Base-by-base conservation (phyloP, 2,888 invertebrate genomes). In the Melipona beecheii region DNA sequence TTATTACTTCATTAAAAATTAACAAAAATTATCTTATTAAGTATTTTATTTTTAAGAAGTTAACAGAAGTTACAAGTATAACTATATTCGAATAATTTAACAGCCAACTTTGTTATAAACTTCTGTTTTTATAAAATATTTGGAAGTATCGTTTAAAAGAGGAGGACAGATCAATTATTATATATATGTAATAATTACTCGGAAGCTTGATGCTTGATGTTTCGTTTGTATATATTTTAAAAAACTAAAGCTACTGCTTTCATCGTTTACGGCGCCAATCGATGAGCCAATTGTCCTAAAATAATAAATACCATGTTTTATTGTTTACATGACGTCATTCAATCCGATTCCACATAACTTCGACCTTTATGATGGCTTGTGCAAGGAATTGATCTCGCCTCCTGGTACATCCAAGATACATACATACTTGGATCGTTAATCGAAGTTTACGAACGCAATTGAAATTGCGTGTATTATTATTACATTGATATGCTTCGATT, bases 321-420 rank as follows among this genome's bases (percentile, higher is more conserved):
- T 77, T 81, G 71, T 81, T 77, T 77, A 77, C 68, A 60, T 64
- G 81, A 43, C 77, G 68, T 77, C 77, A 77, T 77, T 73, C 71
- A 65, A 68, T 81, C 54, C 76, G 62, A 66, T 76, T 56, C 19
- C 24, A 27, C 36, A 72, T 69, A 13, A 62, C n/a, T 81, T 66
- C 75, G 52, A 80, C 75, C 70, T 80, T 81, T 81, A 54, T 64
- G 36, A 52, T 68, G 21, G 27, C 17, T 15, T 21, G 43, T 19
- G 36, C 36, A 66, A 60, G 58, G 43, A 71, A 71, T 71, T 66
- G 66, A 66, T 76, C 52, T 71, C n/a, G 19, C 24, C 65, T 4
- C 36, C 66, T 11, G 15, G 27, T 27, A 27, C 27, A 27, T 27
- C 27, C 27, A 19, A 36, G 31, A 5, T 50, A 65, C 17, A 31